Evolutionary conservation across 1,140 invertebrate species (phyloP), one percentile per base, ranked within the genome.

Genomic region (Procambarus clarkii): DNA sequence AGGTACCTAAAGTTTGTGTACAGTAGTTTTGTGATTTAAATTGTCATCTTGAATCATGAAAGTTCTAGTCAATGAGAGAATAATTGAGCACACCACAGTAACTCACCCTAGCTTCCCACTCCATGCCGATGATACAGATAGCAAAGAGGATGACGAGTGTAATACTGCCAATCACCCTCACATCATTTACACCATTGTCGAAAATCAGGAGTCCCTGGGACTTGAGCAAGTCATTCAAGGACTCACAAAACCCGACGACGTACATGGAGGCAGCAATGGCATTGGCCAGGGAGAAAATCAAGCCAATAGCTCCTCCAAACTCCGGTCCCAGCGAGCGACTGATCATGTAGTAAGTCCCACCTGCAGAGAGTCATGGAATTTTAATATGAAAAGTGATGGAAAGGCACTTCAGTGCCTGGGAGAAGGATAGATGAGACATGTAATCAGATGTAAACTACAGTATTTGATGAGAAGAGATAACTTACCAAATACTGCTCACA

Each of bases 261-360:
- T 96, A 96, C 95, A 96, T 96, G 11, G 96, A 95, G 24, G 96
- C 95, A 81, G 96, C 96, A 18, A 96, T 95, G 34, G 96, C 95
- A 94, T 96, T 96, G 34, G 96, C 96, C 48, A 96, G 92, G 58
- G 96, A 96, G 93, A 96, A 96, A 89, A 96, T 95, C 5, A 96
- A 92, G 4, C 96, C 96, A 88, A 96, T 96, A 77, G 96, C 95
- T 83, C 96, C 96, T 91, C 96, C 96, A 94, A 96, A 96, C 93
- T 96, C 96, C 21, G 96, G 96, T 15, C 96, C 96, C n/a, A 96
- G 94, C 92, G 96, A 96, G 54, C 96, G 94, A 5, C 95, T 96
- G 93, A 96, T 96, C 95, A 96, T 95, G 94, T 96, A 96, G 93
- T 96, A 95, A 5, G 95, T 95, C 71, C 95, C 95, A 34, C 95